Percentiles rank a stretch among this genome's conserved stretches.
phyloP scores from a whole-genome alignment of 1,140 invertebrate genomes.

The Diabrotica virgifera region DNA sequence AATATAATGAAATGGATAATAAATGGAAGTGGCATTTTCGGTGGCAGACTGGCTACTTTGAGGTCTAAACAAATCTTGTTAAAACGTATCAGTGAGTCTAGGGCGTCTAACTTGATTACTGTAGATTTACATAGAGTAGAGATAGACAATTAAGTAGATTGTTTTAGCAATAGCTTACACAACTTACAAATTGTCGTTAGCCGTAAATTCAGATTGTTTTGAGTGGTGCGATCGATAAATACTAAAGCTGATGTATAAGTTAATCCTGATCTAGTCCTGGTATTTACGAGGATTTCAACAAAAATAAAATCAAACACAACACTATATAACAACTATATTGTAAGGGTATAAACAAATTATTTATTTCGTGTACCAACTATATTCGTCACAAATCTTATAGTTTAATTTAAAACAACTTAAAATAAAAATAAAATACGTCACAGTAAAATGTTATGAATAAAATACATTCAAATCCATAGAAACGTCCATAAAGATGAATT shows the following conservation, averaged over 20 bases:
- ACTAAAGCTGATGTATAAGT: background rate
- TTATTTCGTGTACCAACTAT: too few species aligned
- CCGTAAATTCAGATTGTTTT: slow-evolving; percentile 7
- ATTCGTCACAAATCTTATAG: too few species aligned
- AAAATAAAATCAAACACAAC: too few species aligned
- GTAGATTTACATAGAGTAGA: slow-evolving; percentile 29
- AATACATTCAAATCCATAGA: too few species aligned
- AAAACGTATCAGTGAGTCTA: slow-evolving; percentile 23
- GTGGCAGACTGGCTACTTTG: slow-evolving; percentile 20
- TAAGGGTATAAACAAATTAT: too few species aligned
- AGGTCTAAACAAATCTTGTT: slow-evolving; percentile 22
- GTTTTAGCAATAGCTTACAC: slow-evolving; percentile 24
- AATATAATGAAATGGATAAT: slow-evolving; percentile 14
- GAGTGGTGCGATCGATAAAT: slow-evolving; percentile 14
- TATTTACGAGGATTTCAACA: too few species aligned
- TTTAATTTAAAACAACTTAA: too few species aligned
- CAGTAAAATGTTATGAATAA: too few species aligned
- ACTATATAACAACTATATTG: too few species aligned
- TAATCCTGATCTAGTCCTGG: background rate
- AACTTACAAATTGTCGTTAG: slow-evolving; percentile 14
- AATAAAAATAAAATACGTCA: too few species aligned
- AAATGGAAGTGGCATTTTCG: slow-evolving; percentile 18
- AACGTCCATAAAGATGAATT: too few species aligned
- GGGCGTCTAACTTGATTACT: slow-evolving; percentile 27
- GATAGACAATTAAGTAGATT: slow-evolving; percentile 32